Conservation (phyloP, 2,113 vertebrate species). For the Thermophis baileyi region DNA sequence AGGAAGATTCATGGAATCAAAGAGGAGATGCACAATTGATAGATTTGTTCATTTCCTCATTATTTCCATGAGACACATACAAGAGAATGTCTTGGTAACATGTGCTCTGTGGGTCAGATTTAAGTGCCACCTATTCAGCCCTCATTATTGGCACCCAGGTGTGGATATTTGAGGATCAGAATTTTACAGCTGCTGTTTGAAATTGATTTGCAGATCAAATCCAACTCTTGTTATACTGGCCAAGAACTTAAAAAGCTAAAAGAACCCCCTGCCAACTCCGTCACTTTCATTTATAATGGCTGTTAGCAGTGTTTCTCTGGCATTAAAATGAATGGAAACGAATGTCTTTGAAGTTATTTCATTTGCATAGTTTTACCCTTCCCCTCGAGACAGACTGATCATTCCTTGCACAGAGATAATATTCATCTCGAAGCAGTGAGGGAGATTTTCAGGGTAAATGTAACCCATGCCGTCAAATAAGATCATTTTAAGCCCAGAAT, state of each 20-base stretch:
- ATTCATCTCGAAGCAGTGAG: conserved; percentile 50
- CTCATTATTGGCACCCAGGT: not conserved
- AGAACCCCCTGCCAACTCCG: conserved; percentile 31
- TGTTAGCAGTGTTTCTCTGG: conserved; percentile 54
- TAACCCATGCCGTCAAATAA: not conserved
- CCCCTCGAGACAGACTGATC: conserved; percentile 49
- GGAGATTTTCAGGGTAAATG: conserved; percentile 54
- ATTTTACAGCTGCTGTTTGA: conserved; percentile 13
- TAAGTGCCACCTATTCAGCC: not conserved
- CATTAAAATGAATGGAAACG: conserved; percentile 63
- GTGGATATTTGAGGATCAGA: not conserved
- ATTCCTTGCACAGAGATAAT: conserved; percentile 57
- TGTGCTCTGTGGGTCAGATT: not conserved
- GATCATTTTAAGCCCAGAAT: not conserved
- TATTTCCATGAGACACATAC: not conserved
- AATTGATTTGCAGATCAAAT: conserved; percentile 15
- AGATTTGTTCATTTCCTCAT: not conserved
- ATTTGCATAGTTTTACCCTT: conserved; percentile 63
- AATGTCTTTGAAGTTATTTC: conserved; percentile 60
- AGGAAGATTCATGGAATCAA: not conserved
- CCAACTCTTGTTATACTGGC: not conserved
- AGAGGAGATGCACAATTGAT: not conserved
- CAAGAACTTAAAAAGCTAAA: conserved; percentile 29
- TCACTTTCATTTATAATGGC: conserved; percentile 20
- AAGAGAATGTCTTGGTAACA: not conserved